Evolutionary conservation across 1,140 invertebrate species (phyloP).

Genomic region (Pogonus chalceus): DNA sequence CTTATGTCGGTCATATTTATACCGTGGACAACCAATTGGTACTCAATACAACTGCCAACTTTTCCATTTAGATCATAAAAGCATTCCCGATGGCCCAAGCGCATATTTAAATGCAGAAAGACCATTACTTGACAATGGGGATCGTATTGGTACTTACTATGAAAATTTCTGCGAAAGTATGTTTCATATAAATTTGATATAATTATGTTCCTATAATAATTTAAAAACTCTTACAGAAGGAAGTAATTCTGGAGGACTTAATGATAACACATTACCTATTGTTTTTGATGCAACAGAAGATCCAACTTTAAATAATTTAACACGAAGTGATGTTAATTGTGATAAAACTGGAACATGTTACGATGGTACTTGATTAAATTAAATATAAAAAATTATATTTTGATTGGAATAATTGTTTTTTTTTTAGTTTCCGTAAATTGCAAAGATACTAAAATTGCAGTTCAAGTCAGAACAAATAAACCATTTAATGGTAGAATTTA

Average conservation of each 20-base stretch:
- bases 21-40: slow-evolving; percentile 62
- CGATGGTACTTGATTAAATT: slow-evolving; percentile 55
- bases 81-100: slow-evolving; percentile 79
- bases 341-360: slow-evolving; percentile 92
- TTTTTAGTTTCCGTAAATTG: slow-evolving; percentile 78
- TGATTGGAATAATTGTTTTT: slow-evolving; percentile 5
- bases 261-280: slow-evolving; percentile 51
- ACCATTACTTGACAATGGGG: slow-evolving; percentile 82
- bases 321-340: slow-evolving; percentile 73
- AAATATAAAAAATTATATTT: background rate
- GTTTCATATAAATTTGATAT: slow-evolving; percentile 10
- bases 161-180: slow-evolving; percentile 80
- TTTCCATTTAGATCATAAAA: slow-evolving; percentile 87
- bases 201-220: background rate
- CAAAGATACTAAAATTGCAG: slow-evolving; percentile 87
- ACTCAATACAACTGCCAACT: slow-evolving; percentile 80
- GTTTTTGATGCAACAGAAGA: slow-evolving; percentile 64
- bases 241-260: slow-evolving; percentile 26
- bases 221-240: background rate
- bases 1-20: slow-evolving; percentile 82
- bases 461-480: slow-evolving; percentile 84
- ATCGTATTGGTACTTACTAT: slow-evolving; percentile 77
- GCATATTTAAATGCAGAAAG: slow-evolving; percentile 81
- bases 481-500: slow-evolving; percentile 92
- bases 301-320: slow-evolving; percentile 55